Evolutionary conservation across 2,888 invertebrate genomes (phyloP), one percentile per base, ranked within the genome.

Genomic region (Drosophila bunnanda): DNA sequence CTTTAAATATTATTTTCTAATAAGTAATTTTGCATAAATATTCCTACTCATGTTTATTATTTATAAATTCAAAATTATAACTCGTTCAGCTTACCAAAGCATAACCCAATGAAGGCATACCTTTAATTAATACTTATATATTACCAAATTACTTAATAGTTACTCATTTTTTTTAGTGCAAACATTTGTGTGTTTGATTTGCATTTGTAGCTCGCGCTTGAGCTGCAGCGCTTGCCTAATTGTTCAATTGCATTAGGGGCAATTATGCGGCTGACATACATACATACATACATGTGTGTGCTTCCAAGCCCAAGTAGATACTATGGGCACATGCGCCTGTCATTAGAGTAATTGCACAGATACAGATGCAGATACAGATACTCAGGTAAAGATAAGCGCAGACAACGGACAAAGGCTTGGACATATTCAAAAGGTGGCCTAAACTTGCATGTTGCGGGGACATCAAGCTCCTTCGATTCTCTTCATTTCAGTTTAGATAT

Each of bases 241-340:
- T 83, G 80, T 52, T 57, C 54, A 79, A 82, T 61, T 83, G 89
- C 89, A 83, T 89, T 88, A 65, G 65, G 52, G 39, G 79, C 73
- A 88, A 88, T 83, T 89, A 83, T 89, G 82, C 73, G 72, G 66
- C 69, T 53, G 75, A 68, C 67, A 70, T 53, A 72, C 46, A 74
- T 64, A n/a, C n/a, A n/a, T n/a, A n/a, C n/a, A n/a, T n/a, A n/a
- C n/a, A n/a, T n/a, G n/a, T n/a, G 34, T 44, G 25, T 34, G 62
- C 54, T 43, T 73, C 64, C n/a, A 10, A 46, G 66, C 44, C 57
- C 71, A 62, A 65, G 36, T 36, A 32, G 39, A 9, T 12, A 20
- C 44, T 43, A 22, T 20, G 25, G 20, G 25, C 41, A 68, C 30
- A 20, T 67, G 66, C 13, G 72, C 36, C 46, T 34, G 55, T 20